phyloP scores from a whole-genome alignment of 1,140 invertebrate genomes.

The Odontomachus brunneus region DNA sequence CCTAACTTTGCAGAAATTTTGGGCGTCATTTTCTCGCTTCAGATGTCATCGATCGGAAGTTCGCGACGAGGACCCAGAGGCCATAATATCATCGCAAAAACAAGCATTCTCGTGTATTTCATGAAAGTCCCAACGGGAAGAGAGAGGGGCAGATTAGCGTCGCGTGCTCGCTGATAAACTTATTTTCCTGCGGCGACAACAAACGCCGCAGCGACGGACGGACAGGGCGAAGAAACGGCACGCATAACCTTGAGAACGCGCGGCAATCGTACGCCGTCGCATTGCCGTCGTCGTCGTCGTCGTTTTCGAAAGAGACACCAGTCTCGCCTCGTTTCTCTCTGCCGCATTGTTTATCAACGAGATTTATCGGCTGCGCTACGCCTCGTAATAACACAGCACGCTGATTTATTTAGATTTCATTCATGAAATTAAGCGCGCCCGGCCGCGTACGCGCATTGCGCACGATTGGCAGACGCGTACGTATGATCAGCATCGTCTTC shows the following conservation, averaged over 20 bases:
- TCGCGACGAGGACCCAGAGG: too few species aligned
- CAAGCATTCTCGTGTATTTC: not conserved
- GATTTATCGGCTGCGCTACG: constrained; percentile 62
- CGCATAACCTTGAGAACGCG: constrained; percentile 14
- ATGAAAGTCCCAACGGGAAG: not conserved
- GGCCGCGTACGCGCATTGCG: not conserved
- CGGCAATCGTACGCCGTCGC: too few species aligned
- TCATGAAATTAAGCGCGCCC: constrained; percentile 69
- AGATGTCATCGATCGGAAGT: too few species aligned
- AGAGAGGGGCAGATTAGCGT: too few species aligned
- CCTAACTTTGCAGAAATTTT: too few species aligned
- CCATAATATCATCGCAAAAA: not conserved
- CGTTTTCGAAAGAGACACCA: constrained; percentile 1
- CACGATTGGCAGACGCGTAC: not conserved
- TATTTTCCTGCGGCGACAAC: constrained; percentile 29
- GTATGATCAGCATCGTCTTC: not conserved
- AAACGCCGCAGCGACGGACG: not conserved
- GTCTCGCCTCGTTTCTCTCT: constrained; percentile 27
- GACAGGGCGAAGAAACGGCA: not conserved
- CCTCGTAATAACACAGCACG: constrained; percentile 64
- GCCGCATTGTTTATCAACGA: constrained; percentile 66
- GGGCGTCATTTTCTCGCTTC: too few species aligned
- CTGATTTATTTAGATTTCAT: constrained; percentile 76
- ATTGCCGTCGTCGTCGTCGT: constrained; percentile 27
- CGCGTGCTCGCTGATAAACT: not conserved